phyloP scores from a whole-genome alignment of 2,888 invertebrate species.

The Philaethria dido region DNA sequence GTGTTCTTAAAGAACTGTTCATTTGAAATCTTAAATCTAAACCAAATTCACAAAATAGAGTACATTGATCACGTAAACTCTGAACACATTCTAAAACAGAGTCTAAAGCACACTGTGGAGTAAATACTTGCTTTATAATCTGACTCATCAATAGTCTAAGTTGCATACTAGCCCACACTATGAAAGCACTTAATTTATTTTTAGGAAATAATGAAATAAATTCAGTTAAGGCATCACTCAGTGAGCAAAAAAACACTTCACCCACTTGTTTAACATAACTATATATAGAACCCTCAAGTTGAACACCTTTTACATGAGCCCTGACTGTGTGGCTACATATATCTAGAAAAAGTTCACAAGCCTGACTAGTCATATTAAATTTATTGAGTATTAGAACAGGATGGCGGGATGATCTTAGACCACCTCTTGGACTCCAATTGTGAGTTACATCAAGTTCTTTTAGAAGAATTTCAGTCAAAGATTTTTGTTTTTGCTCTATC shows the following conservation, averaged over 20 bases:
- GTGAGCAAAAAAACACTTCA: slow-evolving; percentile 92
- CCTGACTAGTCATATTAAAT: slow-evolving; percentile 87
- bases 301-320: slow-evolving; percentile 91
- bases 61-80: slow-evolving; percentile 89
- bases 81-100: slow-evolving; percentile 94
- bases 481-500: slow-evolving; percentile 88
- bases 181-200: slow-evolving; percentile 86
- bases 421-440: slow-evolving; percentile 95
- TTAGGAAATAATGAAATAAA: slow-evolving; percentile 90
- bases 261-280: slow-evolving; percentile 92
- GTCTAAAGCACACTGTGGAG: slow-evolving; percentile 93
- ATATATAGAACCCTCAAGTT: slow-evolving; percentile 90
- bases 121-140: slow-evolving; percentile 94
- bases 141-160: slow-evolving; percentile 91
- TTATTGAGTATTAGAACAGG: slow-evolving; percentile 93
- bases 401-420: slow-evolving; percentile 91
- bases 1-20: slow-evolving; percentile 91
- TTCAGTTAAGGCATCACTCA: slow-evolving; percentile 87
- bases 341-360: slow-evolving; percentile 91
- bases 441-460: slow-evolving; percentile 95
- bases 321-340: slow-evolving; percentile 92
- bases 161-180: slow-evolving; percentile 96
- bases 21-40: slow-evolving; percentile 96
- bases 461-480: slow-evolving; percentile 93
- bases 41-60: slow-evolving; percentile 86